Evolutionary conservation across 92 coral and sea anemone genomes (phyloP).

Genomic region (Diadumene lineata): DNA sequence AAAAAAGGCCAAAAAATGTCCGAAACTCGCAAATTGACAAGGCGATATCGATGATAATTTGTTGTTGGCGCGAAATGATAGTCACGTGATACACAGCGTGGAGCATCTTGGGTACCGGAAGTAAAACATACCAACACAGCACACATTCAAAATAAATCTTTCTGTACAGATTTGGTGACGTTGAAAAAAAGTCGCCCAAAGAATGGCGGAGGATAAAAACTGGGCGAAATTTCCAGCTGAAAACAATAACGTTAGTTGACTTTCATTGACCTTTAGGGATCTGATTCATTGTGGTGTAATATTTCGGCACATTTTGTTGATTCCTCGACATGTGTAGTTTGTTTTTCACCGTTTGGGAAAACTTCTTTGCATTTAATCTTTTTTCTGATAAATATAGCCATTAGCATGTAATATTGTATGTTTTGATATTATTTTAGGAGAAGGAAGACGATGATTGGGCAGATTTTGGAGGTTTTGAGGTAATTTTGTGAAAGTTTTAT

Average conservation of each 20-base stretch:
- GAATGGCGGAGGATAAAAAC: conserved; percentile 28
- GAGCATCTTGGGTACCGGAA: conserved; percentile 31
- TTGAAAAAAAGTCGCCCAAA: not conserved
- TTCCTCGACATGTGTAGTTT: not conserved
- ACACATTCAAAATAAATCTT: not conserved
- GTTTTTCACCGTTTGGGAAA: not conserved
- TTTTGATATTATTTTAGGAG: not conserved
- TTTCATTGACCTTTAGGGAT: not conserved
- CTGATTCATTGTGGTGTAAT: not conserved
- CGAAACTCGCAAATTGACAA: not conserved
- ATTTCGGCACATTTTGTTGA: conserved; percentile 1
- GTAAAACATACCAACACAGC: not conserved
- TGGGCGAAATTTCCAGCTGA: conserved; percentile 30
- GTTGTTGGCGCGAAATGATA: not conserved
- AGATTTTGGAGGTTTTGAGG: conserved; percentile 99
- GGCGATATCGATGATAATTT: not conserved
- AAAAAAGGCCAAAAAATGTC: not conserved
- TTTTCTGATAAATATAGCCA: too few species aligned
- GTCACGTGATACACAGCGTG: conserved; percentile 11
- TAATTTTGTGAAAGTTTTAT: conserved; percentile 15
- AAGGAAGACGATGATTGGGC: conserved; percentile 80
- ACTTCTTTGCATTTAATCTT: too few species aligned
- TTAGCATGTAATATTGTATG: not conserved
- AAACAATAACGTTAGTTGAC: not conserved
- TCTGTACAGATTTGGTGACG: not conserved